Evolutionary conservation across 1,140 invertebrate species (phyloP), one percentile per base, ranked within the genome.

Genomic region (Delia radicum): DNA sequence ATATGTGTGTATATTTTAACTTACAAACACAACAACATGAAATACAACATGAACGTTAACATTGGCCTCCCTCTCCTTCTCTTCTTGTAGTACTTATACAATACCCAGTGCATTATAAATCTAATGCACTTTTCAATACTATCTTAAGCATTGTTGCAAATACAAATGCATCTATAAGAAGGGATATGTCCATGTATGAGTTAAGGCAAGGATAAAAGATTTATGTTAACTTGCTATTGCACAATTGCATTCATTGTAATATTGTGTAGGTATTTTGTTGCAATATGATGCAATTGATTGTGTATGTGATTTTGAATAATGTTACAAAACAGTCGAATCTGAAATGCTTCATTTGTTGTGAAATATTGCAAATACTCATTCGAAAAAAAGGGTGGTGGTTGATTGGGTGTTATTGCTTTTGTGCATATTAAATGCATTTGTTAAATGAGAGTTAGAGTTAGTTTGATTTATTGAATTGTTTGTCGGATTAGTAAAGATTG

Each of bases 391-490:
- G 48, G 48, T n/a, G n/a, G n/a, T n/a, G n/a, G n/a, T n/a, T n/a
- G n/a, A 21, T 55, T 55, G 21, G 24, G 5, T 21, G 48, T 18
- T 3, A 37, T 37, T 37, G n/a, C n/a, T 37, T 7, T 37, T 2
- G n/a, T 21, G 15, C 24, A 29, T 1, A 33, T n/a, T 67, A 18
- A 8, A 12, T 62, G 55, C 8, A 21, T 26, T 26, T n/a, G n/a
- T n/a, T 15, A 3, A 13, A 42, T 10, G 37, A 15, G 0, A 42
- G 37, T 29, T n/a, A n/a, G n/a, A n/a, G 27, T 67, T 79, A 80
- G 81, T 83, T n/a, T n/a, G 81, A 83, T 83, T 83, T 83, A 83
- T 83, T 83, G 81, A 83, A 83, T 83, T 81, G 73, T 74, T 65
- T 76, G 75, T 67, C 21, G 77, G 71, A 28, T 67, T 67, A 55